A percentile compares a stretch with the other conserved stretches of the same genome.
Conservation (phyloP, 2,113 vertebrate species). For the Cavia aperea region DNA sequence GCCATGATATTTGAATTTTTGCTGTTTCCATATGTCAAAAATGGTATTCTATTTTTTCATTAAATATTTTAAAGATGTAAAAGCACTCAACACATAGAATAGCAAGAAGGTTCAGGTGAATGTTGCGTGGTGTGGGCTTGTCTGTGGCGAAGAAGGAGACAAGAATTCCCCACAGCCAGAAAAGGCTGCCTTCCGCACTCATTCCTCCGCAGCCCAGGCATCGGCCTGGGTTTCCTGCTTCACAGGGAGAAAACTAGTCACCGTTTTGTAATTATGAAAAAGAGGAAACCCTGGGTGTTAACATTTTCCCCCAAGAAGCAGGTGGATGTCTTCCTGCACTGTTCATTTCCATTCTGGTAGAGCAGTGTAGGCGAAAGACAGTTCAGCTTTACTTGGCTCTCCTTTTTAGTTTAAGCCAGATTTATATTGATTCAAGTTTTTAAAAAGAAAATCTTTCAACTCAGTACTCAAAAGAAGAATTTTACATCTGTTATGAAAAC, state of each 20-base stretch:
- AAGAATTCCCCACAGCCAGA: background rate
- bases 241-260: background rate
- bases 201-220: fast-evolving
- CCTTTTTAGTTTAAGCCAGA: background rate
- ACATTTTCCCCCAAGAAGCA: background rate
- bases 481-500: background rate
- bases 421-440: background rate
- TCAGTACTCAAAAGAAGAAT: background rate
- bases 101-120: background rate
- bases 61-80: background rate
- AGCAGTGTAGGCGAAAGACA: background rate
- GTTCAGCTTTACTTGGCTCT: background rate
- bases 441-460: background rate
- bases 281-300: background rate
- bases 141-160: background rate
- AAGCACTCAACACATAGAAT: background rate
- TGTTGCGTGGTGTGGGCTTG: background rate
- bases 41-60: background rate
- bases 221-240: background rate
- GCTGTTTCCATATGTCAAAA: background rate
- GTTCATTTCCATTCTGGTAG: background rate
- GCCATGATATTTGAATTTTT: background rate
- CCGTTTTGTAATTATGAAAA: background rate
- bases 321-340: background rate
- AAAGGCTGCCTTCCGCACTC: background rate